Base-by-base conservation (phyloP, 64 coral and sea anemone genomes). In the Montipora capricornis region DNA sequence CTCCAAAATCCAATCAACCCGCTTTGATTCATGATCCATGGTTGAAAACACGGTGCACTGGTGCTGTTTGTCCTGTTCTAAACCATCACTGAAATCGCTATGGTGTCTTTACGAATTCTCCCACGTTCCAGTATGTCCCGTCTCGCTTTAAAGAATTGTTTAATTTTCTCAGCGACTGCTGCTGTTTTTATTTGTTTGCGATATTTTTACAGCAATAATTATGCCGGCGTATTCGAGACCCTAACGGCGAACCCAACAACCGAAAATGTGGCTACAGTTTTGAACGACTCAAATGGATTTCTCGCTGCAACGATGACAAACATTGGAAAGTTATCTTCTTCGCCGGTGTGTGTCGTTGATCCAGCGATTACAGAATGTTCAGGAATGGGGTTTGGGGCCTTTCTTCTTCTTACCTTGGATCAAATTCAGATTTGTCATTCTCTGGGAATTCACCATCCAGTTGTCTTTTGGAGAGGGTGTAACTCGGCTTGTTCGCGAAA, bases 401-500 rank as follows among this genome's bases (percentile, higher is more conserved):
- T 91, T 15, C 12, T 94, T 13, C 51, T 96, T 26, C 46, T 71
- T 9, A 94, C 95, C 9, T 48, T 96, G 37, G 92, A 94, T 67
- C 88, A 96, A 4, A 67, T 96, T 9, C 64, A 59, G 0, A 26
- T 87, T 6, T 96, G 95, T 46, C 51, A 46, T 6, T 47, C 49
- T 44, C 20, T 96, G 15, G 80, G 93, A 71, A 80, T 15, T 80
- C 77, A 48, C 19, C 73, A 51, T 16, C 81, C 95, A 1, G 93
- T 87, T 53, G 88, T 96, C 12, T 49, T 88, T 58, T 96, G 95
- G 95, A 81, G 71, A 67, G 86, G 78, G 17, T 96, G 95, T 91
- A 47, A 82, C 16, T 13, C 92, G 50, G 68, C 76, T 20, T 96
- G 95, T 47, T 82, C 91, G 51, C 70, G 29, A 24, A 84, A 90